A percentile compares a stretch with the other conserved stretches of the same genome.
Evolutionary conservation across 2,113 vertebrate genomes (phyloP).

Genomic region (Oncorhynchus kisutch): DNA sequence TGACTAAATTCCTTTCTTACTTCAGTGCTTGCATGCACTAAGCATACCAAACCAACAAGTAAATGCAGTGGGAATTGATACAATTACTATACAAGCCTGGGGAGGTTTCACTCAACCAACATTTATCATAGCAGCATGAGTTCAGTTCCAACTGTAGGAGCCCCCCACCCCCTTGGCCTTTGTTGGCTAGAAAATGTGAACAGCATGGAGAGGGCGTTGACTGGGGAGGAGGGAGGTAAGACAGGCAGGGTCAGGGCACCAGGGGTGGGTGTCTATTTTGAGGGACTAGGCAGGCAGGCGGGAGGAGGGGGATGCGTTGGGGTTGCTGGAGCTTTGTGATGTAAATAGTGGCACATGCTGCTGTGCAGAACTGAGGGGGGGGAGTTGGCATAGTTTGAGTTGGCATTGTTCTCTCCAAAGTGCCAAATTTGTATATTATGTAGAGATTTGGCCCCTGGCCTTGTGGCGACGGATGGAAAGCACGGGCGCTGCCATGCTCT

Average conservation of each 20-base stretch:
- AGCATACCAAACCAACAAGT: no score
- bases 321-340: slow-evolving; percentile 1
- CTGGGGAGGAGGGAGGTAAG: neutral
- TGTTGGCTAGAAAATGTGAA: neutral
- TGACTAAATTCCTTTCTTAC: no score
- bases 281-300: neutral
- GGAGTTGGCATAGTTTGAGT: neutral
- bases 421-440: neutral
- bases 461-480: neutral
- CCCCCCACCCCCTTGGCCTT: no score
- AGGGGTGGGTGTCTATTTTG: slow-evolving; percentile 2
- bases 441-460: neutral
- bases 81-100: no score
- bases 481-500: no score
- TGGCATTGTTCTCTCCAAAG: slow-evolving; percentile 1
- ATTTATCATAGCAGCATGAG: no score
- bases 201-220: slow-evolving; percentile 3
- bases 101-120: no score
- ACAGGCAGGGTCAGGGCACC: neutral
- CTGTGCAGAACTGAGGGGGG: neutral
- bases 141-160: no score
- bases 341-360: slow-evolving; percentile 7
- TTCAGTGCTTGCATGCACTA: no score
- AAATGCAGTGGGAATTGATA: no score
- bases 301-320: neutral